Base-by-base conservation (phyloP, 2,888 invertebrate species). In the Tetanocera ferruginea region DNA sequence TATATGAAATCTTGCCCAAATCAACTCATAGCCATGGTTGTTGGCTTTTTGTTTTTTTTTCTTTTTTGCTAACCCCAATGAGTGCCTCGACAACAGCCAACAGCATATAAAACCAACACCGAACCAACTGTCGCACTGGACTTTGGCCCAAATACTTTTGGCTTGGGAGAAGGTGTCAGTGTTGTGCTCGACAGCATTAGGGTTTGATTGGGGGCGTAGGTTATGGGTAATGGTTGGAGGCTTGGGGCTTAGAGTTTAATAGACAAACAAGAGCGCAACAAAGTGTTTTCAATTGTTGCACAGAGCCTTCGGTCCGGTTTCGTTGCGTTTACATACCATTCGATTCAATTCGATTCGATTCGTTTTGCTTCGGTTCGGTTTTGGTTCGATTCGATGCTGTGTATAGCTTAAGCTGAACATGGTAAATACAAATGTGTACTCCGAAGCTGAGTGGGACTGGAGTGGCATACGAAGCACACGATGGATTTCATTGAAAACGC, bases 201-300 rank as follows among this genome's bases (percentile, higher is more conserved):
- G 55, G 55, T 14, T 5, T 6, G 51, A 5, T 43, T 31, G 31
- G 23, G 31, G 72, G 55, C 31, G 37, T 11, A 11, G 70, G 17
- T n/a, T 19, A 31, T n/a, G 17, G 49, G 14, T 19, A 55, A 8
- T 66, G 71, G 43, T 73, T 14, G 60, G 37, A 31, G 25, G 66
- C 75, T 34, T n/a, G 43, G 17, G 67, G 67, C 31, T 64, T 37
- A 43, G 17, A 8, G 67, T 37, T 75, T 67, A 75, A 66, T 75
- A 37, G 75, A 75, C 66, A 66, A 75, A 66, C 67, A 75, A 75
- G 67, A 74, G 19, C 64, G n/a, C 51, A 31, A 23, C 31, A 74
- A 74, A 75, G 67, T 75, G 66, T 75, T 55, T 34, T 23, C 75
- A 51, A 75, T 67, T 75, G 75, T 67, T 66, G 74, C 52, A 52